A percentile compares a stretch with the other conserved stretches of the same genome.
Conservation (phyloP, 1,140 invertebrate genomes). For the Pachyrhynchus sulphureomaculatus region DNA sequence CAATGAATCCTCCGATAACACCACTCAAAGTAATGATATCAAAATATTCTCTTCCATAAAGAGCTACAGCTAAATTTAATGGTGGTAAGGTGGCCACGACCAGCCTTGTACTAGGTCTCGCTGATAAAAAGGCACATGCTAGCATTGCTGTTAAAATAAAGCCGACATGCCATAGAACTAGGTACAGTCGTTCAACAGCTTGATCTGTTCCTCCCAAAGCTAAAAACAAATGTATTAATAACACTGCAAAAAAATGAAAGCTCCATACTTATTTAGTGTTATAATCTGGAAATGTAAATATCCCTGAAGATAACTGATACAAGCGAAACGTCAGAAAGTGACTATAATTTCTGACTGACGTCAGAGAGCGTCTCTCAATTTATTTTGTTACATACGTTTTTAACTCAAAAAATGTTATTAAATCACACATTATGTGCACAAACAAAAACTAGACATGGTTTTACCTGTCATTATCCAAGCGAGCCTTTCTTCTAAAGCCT, state of each 20-base stretch:
- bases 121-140: constrained; percentile 44
- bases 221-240: constrained; percentile 11
- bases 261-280: no score
- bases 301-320: no score
- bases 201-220: constrained; percentile 53
- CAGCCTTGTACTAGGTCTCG: constrained; percentile 37
- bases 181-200: constrained; percentile 43
- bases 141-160: constrained; percentile 48
- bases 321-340: no score
- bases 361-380: no score
- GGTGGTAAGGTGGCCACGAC: constrained; percentile 38
- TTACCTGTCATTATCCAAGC: constrained; percentile 56
- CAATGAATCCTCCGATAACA: constrained; percentile 32
- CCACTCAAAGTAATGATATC: constrained; percentile 28
- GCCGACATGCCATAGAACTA: constrained; percentile 43
- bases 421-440: no score
- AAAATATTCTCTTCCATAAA: constrained; percentile 34
- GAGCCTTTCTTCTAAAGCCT: constrained; percentile 57
- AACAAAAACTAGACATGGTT: no score
- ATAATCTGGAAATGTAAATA: no score
- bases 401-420: no score
- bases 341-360: no score
- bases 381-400: no score
- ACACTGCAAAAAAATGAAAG: no score
- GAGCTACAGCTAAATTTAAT: constrained; percentile 42